phyloP scores from a whole-genome alignment of 1,140 invertebrate genomes.

The Lysiphlebus fabarum region DNA sequence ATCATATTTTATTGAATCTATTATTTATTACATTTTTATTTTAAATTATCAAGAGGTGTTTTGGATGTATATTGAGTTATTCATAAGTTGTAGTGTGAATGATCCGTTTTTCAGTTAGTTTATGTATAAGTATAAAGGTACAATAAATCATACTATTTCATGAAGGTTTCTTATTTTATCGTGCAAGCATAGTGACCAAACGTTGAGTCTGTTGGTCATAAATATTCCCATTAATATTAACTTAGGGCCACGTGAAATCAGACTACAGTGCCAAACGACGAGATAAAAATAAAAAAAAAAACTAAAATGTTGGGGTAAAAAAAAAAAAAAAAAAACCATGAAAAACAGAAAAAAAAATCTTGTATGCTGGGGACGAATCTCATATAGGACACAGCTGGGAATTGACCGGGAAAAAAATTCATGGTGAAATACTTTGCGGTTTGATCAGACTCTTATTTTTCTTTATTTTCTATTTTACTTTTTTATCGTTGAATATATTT shows the following conservation, averaged over 20 bases:
- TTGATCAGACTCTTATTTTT: slow-evolving; percentile 14
- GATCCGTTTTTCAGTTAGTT: too few species aligned
- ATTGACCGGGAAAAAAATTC: slow-evolving; percentile 28
- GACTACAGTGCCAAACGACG: slow-evolving; percentile 4
- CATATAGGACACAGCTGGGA: slow-evolving; percentile 43
- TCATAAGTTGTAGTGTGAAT: too few species aligned
- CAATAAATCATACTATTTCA: slow-evolving; percentile 53
- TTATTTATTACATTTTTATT: too few species aligned
- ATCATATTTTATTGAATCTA: too few species aligned
- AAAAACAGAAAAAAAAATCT: slow-evolving; percentile 36
- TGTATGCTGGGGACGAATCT: slow-evolving; percentile 48
- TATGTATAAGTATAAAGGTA: too few species aligned
- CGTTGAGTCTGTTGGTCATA: slow-evolving; percentile 40
- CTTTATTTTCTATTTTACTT: slow-evolving; percentile 13
- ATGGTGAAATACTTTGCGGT: slow-evolving; percentile 23
- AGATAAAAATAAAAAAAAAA: slow-evolving; percentile 14
- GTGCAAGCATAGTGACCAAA: slow-evolving; percentile 34
- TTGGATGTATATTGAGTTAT: too few species aligned
- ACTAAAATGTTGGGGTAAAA: slow-evolving; percentile 1
- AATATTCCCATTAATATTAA: slow-evolving; percentile 58
- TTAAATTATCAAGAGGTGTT: too few species aligned
- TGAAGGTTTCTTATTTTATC: slow-evolving; percentile 49
- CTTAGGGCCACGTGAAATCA: slow-evolving; percentile 38
- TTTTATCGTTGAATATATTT: background rate
- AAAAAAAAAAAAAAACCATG: slow-evolving; percentile 20